Base-by-base conservation (phyloP, 2,113 vertebrate species). In the Aegotheles bennettii region DNA sequence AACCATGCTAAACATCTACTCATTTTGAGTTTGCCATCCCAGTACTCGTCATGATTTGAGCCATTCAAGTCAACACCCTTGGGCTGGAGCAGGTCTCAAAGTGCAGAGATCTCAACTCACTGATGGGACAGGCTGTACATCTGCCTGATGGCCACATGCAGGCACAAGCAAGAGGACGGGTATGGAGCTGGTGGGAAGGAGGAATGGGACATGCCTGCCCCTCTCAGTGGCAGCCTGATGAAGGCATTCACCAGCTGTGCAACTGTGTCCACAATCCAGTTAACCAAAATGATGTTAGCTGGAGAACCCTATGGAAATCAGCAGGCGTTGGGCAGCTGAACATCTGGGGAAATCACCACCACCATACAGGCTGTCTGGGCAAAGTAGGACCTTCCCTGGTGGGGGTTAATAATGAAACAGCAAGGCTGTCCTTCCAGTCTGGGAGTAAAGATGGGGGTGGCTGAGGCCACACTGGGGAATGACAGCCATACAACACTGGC, bases 211-310 rank as follows among this genome's bases (percentile, higher is more conserved):
- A 19, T 29, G 14, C 35, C 18, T 26, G 40, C 5, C 18, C n/a
- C 24, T 45, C 21, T 23, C 24, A 36, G 47, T 13, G 38, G 48
- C 38, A 63, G 26, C 57, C 26, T 6, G 2, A 2, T 45, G 48
- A 38, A 84, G 48, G 68, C 33, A 8, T 12, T 24, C 0, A 1
- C n/a, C 60, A 57, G 29, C 25, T 56, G 9, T 45, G 51, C 51
- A 67, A 20, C 57, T 35, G 6, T 42, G 33, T 36, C 53, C 36
- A 43, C 20, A 20, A 17, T 31, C 19, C 45, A 50, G 61, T 26
- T 68, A 53, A 51, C 16, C 43, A 36, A 16, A 76, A 31, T 0
- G 4, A 35, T 1, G 1, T 50, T 16, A 42, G 31, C 16, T 43
- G 36, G 61, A 7, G 43, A 76, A 50, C 6, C 35, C 42, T 13